Base-by-base conservation (phyloP, 2,888 invertebrate species). In the Drosophila meridionalis region DNA sequence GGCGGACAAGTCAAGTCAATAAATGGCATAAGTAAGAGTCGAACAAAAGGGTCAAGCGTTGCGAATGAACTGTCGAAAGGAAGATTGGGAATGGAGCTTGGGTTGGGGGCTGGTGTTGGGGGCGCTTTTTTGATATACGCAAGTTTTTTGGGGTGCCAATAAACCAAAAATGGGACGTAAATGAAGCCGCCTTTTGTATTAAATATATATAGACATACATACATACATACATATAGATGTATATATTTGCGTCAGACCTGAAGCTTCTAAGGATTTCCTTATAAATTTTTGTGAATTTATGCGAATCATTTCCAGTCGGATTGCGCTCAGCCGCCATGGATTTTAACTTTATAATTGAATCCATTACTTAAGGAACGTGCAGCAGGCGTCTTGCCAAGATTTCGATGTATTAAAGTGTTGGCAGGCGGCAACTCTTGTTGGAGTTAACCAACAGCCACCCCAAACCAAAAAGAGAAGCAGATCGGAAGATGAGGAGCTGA, bases 201-300 rank as follows among this genome's bases (percentile, higher is more conserved):
- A 62, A 55, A 56, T 55, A 40, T 64, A 72, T 34, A 61, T 5
- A 20, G 20, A 43, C 30, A 61, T 5, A 20, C 20, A 43, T 47
- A 48, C 40, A 42, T 28, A 20, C 12, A 28, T 26, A 40, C 58
- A 73, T 47, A 61, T 6, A 32, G 38, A 28, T 52, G 32, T 38
- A 7, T 32, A 43, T 67, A 30, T 63, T 14, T 59, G 76, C 58
- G 64, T 69, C 14, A 62, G 74, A 60, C 55, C 66, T 64, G 72
- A 50, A 52, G 67, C 65, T 83, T 73, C 87, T 86, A 78, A 83
- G 90, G 89, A 87, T 87, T 90, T 87, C 81, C 82, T 85, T 89
- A 89, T 90, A 88, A 88, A 89, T 90, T 89, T 88, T 81, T 88
- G 90, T 79, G 90, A 89, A 90, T 89, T 89, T 90, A 87, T 87